Evolutionary conservation across 2,888 invertebrate genomes (phyloP).

Genomic region (Axea sp.): DNA sequence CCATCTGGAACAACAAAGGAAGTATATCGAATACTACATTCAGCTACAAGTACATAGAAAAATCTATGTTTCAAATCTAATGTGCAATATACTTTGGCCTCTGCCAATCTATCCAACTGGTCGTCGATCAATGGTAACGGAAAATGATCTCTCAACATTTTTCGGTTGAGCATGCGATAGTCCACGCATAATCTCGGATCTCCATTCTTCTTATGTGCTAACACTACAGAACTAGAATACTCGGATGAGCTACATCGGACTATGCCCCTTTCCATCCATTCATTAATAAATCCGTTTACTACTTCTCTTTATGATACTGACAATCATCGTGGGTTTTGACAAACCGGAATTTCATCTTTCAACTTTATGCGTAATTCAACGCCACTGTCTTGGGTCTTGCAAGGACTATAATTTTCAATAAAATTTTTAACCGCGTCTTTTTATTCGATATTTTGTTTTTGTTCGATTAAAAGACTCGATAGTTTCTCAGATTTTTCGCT

Average conservation of each 20-base stretch:
- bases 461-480: no score
- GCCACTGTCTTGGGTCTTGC: no score
- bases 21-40: slow-evolving; percentile 4
- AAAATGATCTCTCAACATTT: background rate
- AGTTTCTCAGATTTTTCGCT: no score
- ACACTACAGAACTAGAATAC: background rate
- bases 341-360: no score
- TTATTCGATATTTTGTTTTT: no score
- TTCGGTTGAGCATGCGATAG: background rate
- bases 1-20: slow-evolving; percentile 1
- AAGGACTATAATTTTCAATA: no score
- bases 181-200: background rate
- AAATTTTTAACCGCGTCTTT: no score
- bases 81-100: background rate
- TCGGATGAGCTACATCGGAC: background rate
- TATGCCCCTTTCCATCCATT: background rate
- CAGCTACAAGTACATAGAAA: background rate
- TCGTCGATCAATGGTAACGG: slow-evolving; percentile 7
- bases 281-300: no score
- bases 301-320: no score
- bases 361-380: no score
- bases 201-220: background rate
- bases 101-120: background rate
- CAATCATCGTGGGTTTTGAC: no score
- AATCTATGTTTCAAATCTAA: slow-evolving; percentile 2